Evolutionary conservation across 2,888 invertebrate species (phyloP), one percentile per base, ranked within the genome.

Genomic region (Acleris emargana): DNA sequence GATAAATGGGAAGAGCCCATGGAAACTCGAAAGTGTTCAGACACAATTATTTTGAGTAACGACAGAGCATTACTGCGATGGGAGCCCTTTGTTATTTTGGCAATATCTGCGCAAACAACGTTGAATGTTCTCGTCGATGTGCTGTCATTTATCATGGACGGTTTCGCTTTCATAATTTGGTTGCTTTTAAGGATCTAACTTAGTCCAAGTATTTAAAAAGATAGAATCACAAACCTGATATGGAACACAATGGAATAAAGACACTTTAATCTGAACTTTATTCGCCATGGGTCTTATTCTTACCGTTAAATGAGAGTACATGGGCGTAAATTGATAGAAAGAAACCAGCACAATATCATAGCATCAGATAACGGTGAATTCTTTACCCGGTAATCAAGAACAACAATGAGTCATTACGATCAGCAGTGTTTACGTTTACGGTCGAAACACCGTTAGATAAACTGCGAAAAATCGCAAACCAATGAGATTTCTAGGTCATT

Each of bases 341-440:
- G 43, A 55, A 64, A 64, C 59, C 54, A 64, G 64, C 42, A 60
- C 59, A 28, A 45, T 60, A 51, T 59, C 42, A 42, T 50, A 45
- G 59, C 54, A 32, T 66, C 66, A 64, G 49, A 58, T 70, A 70
- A 70, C 69, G 67, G 70, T 58, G 16, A 53, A 55, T 32, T 62
- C 38, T 42, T 25, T 49, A 52, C 5, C 2, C 47, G 45, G 57
- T 55, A 47, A 66, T 66, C 51, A 45, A 53, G 54, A 13, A 59
- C 55, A 63, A 62, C 59, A 63, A 64, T 64, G 59, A 64, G 45
- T 66, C 66, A 66, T 66, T 66, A 57, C 43, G 38, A 61, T 38
- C 54, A 47, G 47, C 57, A 67, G 67, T 64, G 69, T 69, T 67
- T 63, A 67, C 67, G 54, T 43, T 60, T 28, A n/a, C 57, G 53